Percentiles rank a stretch among this genome's conserved stretches.
These are phyloP conservation scores for Junco hyemalis DNA, from an alignment of 2,113 vertebrate species.

Conservation along the genomic window DNA sequence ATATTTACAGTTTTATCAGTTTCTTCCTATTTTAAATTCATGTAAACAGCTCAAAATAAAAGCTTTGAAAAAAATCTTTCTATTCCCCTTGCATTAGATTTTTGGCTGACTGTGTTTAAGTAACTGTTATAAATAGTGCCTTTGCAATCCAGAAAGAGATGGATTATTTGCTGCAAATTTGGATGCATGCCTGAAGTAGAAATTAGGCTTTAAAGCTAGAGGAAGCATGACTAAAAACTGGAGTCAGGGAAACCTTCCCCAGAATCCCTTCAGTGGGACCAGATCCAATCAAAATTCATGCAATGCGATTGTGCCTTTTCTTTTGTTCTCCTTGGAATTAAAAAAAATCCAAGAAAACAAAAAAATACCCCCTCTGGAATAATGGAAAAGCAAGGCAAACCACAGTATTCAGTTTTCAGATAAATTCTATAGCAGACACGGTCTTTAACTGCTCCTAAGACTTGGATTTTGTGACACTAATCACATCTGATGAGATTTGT, in stretches of 20 bases:
- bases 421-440: neutral
- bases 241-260: neutral
- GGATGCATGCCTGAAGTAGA: neutral
- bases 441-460: neutral
- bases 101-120: neutral
- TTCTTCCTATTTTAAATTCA: neutral
- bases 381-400: neutral
- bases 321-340: neutral
- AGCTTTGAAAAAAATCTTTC: neutral
- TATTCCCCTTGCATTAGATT: neutral
- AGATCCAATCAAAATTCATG: neutral
- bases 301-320: neutral
- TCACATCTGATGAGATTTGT: neutral
- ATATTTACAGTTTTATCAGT: neutral
- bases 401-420: neutral
- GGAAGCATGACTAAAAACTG: neutral
- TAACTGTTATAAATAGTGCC: neutral
- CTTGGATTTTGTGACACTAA: neutral
- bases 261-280: neutral
- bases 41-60: neutral
- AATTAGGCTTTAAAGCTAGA: neutral
- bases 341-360: neutral
- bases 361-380: neutral
- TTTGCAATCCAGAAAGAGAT: neutral
- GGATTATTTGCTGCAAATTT: neutral